Evolutionary conservation across 2,888 invertebrate species (phyloP).

Genomic region (Agonopterix heracliana): DNA sequence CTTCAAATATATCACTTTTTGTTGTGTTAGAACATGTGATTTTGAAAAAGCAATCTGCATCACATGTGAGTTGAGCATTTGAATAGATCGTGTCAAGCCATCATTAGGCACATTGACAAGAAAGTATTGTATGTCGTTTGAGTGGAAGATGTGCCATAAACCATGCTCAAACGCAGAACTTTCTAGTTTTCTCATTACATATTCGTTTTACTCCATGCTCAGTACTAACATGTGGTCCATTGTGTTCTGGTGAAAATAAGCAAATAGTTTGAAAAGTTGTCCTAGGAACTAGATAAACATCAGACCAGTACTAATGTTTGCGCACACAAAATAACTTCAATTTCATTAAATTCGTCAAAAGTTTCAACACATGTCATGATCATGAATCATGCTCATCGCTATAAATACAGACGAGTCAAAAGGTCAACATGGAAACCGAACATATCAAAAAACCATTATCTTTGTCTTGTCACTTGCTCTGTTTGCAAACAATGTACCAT

Average conservation of each 20-base stretch:
- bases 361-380: too few species aligned
- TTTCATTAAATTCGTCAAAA: too few species aligned
- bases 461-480: too few species aligned
- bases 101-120: conserved; percentile 16
- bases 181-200: conserved; percentile 12
- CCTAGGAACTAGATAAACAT: too few species aligned
- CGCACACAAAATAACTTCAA: too few species aligned
- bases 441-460: too few species aligned
- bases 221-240: conserved; percentile 1
- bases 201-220: not conserved
- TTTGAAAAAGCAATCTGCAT: not conserved
- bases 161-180: conserved; percentile 5
- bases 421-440: too few species aligned
- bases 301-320: too few species aligned
- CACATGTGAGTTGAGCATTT: conserved; percentile 2
- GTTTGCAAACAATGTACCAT: too few species aligned
- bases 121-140: conserved; percentile 12
- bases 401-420: too few species aligned
- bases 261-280: not conserved
- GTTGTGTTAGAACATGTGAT: not conserved
- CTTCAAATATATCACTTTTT: too few species aligned
- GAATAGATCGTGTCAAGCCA: conserved; percentile 9
- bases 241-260: conserved; percentile 2
- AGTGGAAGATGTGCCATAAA: conserved; percentile 9
- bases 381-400: too few species aligned